These are phyloP conservation scores for Elephas maximus DNA, from an alignment of 2,113 vertebrate species.

Conservation along the genomic window DNA sequence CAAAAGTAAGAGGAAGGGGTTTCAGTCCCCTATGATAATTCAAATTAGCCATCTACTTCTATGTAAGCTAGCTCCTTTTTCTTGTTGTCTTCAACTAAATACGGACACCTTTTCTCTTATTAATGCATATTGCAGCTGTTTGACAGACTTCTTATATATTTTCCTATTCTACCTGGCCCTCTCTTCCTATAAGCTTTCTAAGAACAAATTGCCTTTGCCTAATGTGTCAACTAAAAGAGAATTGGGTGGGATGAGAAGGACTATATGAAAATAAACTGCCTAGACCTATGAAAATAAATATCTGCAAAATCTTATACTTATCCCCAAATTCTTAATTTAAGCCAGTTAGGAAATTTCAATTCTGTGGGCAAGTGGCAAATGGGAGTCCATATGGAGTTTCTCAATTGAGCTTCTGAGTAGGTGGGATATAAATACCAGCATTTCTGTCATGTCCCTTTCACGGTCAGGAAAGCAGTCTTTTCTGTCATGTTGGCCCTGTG, in stretches of 20 bases:
- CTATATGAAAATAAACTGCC: slow-evolving; percentile 66
- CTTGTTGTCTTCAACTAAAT: background rate
- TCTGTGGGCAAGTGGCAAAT: slow-evolving; percentile 75
- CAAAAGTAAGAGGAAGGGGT: slow-evolving; percentile 77
- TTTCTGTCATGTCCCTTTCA: slow-evolving; percentile 60
- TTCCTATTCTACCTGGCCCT: background rate
- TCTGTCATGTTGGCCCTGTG: slow-evolving; percentile 24
- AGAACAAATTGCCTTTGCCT: slow-evolving; percentile 56
- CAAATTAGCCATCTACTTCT: slow-evolving; percentile 8
- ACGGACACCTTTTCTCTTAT: background rate
- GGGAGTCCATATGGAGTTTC: slow-evolving; percentile 77
- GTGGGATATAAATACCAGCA: slow-evolving; percentile 73
- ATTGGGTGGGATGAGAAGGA: slow-evolving; percentile 61
- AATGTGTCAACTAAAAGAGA: slow-evolving; percentile 59
- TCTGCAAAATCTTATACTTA: slow-evolving; percentile 76
- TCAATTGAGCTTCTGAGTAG: slow-evolving; percentile 76
- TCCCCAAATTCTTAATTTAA: slow-evolving; percentile 78
- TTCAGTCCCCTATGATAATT: slow-evolving; percentile 66
- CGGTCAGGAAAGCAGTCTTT: slow-evolving; percentile 65
- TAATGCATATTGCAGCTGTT: background rate
- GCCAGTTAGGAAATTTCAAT: slow-evolving; percentile 71
- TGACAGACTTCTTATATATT: background rate
- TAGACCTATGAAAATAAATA: slow-evolving; percentile 74
- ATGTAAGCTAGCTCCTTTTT: background rate
- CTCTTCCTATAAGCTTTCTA: slow-evolving; percentile 62